phyloP scores from a whole-genome alignment of 2,113 vertebrate genomes.

The Phoenicopterus ruber region DNA sequence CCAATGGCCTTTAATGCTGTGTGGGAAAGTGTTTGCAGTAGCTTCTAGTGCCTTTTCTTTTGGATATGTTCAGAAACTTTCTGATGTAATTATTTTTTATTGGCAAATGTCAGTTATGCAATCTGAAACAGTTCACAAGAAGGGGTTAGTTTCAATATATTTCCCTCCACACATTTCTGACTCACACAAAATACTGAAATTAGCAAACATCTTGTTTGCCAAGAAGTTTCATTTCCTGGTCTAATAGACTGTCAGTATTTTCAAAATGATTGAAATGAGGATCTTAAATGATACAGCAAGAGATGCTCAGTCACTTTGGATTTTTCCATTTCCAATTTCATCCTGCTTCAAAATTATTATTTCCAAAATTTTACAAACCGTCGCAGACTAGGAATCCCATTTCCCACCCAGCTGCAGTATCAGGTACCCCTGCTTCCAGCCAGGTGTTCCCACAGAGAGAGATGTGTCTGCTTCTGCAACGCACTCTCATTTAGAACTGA shows the following conservation, averaged over 20 bases:
- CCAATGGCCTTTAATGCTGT: neutral
- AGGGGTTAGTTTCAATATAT: constrained; percentile 45
- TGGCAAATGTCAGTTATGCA: constrained; percentile 67
- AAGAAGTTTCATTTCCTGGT: constrained; percentile 57
- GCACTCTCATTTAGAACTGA: neutral
- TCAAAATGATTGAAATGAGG: constrained; percentile 14
- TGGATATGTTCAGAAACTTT: neutral
- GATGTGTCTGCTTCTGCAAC: neutral
- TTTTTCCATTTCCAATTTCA: neutral
- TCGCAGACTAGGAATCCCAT: neutral
- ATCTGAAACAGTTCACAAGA: constrained; percentile 50
- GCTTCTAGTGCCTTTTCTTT: neutral
- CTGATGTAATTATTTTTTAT: constrained; percentile 20
- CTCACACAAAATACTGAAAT: constrained; percentile 57
- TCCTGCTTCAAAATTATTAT: neutral
- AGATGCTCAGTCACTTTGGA: neutral
- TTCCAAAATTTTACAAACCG: neutral
- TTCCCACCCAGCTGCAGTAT: neutral
- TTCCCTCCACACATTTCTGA: constrained; percentile 61
- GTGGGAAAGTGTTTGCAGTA: neutral
- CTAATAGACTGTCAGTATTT: constrained; percentile 51
- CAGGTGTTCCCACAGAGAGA: neutral
- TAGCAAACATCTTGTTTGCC: constrained; percentile 61
- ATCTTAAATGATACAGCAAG: neutral
- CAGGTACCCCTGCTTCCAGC: neutral